Base-by-base conservation (phyloP, 1,140 invertebrate genomes). In the Drosophila trapezifrons region DNA sequence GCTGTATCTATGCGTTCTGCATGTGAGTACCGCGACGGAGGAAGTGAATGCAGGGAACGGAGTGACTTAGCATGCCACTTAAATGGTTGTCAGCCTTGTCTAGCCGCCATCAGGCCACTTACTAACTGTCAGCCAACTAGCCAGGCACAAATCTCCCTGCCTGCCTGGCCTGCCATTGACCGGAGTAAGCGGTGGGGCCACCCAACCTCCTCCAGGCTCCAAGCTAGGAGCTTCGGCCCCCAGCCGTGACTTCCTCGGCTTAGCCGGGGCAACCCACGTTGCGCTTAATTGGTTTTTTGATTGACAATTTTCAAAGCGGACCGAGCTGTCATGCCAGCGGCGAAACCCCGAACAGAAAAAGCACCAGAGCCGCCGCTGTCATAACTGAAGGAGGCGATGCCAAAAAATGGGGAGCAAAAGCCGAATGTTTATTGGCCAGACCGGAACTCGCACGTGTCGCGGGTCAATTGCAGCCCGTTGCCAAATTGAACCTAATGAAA, bases 241-340 rank as follows among this genome's bases (percentile, higher is more conserved):
- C 17, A 43, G 27, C 42, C 45, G 4, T 22, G 63, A 58, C 70
- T 70, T 46, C 22, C 15, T 40, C 15, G 43, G 60, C 72, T 69
- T 76, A 69, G 73, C 64, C 57, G 43, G 55, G 59, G 49, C 60
- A 58, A 67, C 35, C 67, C 66, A 70, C 62, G 79, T 80, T 69
- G 79, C 84, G 84, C 84, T 85, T 91, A 91, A 91, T 91, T 91
- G 89, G 89, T 90, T 90, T 91, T 91, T 91, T 90, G 89, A 91
- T 91, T 91, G 89, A 85, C 89, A 90, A 91, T 89, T 90, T 90
- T 90, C 70, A 70, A 82, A 81, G 47, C 54, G 42, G 60, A 17
- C 62, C 25, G 29, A 47, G 56, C 67, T 51, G 38, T 58, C 58
- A 49, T 29, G 40, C 54, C 38, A 13, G 15, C 52, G 40, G 37